A percentile compares a stretch with the other conserved stretches of the same genome.
Evolutionary conservation across 2,113 vertebrate genomes (phyloP).

Genomic region (Phaethornis superciliosus): DNA sequence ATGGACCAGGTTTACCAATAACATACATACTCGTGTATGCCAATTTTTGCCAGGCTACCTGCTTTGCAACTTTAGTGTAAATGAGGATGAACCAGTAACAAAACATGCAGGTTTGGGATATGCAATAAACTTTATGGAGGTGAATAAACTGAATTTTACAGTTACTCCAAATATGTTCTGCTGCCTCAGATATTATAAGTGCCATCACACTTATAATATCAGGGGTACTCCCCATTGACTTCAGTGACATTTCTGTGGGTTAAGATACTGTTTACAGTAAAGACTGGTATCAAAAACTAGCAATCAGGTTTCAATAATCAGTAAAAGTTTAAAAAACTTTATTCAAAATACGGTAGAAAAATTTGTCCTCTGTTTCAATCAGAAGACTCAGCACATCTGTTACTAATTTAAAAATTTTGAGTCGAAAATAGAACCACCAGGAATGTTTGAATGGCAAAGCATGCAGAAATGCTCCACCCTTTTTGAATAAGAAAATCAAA

Average conservation of each 20-base stretch:
- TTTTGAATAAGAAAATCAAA: constrained; percentile 64
- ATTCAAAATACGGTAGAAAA: background rate
- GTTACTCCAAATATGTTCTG: background rate
- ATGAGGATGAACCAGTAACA: background rate
- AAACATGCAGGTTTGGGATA: background rate
- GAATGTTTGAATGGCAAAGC: constrained; percentile 69
- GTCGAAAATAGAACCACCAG: constrained; percentile 69
- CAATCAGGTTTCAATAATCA: background rate
- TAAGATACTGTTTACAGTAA: background rate
- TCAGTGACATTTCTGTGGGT: background rate
- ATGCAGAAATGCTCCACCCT: constrained; percentile 38
- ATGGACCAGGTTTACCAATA: background rate
- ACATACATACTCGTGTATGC: background rate
- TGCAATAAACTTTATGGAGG: background rate
- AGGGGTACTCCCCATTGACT: background rate
- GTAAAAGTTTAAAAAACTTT: background rate
- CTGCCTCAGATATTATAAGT: no score
- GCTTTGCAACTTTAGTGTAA: background rate
- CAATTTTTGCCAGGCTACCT: background rate
- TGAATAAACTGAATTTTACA: background rate
- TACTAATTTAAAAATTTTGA: constrained; percentile 65
- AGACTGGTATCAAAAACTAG: background rate
- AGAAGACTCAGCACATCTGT: constrained; percentile 65
- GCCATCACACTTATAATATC: background rate
- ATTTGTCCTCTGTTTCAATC: background rate